Conservation (phyloP, 2,888 invertebrate genomes). For the Melanotus villosus region DNA sequence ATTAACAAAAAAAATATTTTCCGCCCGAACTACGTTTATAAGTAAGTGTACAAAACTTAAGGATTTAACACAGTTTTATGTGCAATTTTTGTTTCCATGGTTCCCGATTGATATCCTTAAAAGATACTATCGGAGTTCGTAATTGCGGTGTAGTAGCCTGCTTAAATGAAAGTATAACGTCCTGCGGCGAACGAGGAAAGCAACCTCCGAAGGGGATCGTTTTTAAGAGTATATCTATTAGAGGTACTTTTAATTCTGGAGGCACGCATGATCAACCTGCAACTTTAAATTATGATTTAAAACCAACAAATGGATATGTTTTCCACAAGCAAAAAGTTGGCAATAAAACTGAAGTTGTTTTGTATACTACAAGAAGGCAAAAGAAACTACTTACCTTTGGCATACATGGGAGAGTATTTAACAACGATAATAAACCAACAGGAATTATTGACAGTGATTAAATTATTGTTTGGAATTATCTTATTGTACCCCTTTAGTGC, state of each 20-base stretch:
- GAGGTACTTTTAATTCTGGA: slow-evolving; percentile 35
- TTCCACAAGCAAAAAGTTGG: slow-evolving; percentile 46
- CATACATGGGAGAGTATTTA: slow-evolving; percentile 51
- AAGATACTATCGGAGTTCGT: slow-evolving; percentile 50
- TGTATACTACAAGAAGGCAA: slow-evolving; percentile 40
- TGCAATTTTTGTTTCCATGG: slow-evolving; percentile 53
- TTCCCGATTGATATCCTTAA: slow-evolving; percentile 34
- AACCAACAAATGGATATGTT: slow-evolving; percentile 48
- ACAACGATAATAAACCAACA: slow-evolving; percentile 42
- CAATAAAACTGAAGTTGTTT: slow-evolving; percentile 35
- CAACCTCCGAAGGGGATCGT: slow-evolving; percentile 26
- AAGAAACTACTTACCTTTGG: slow-evolving; percentile 52
- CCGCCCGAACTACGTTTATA: slow-evolving; percentile 35
- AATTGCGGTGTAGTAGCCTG: slow-evolving; percentile 53
- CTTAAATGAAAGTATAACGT: slow-evolving; percentile 35
- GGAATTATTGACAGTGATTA: slow-evolving; percentile 7
- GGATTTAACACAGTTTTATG: too few relatives aligned
- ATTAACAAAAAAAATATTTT: slow-evolving; percentile 4
- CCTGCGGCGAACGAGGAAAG: slow-evolving; percentile 45
- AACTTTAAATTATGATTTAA: slow-evolving; percentile 49
- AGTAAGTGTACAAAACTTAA: too few relatives aligned
- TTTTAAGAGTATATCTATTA: slow-evolving; percentile 46
- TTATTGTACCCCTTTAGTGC: neutral
- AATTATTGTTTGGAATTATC: too few relatives aligned
- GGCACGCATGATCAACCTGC: slow-evolving; percentile 49